Evolutionary conservation across 2,888 invertebrate genomes (phyloP).

Genomic region (Torymus texanus): DNA sequence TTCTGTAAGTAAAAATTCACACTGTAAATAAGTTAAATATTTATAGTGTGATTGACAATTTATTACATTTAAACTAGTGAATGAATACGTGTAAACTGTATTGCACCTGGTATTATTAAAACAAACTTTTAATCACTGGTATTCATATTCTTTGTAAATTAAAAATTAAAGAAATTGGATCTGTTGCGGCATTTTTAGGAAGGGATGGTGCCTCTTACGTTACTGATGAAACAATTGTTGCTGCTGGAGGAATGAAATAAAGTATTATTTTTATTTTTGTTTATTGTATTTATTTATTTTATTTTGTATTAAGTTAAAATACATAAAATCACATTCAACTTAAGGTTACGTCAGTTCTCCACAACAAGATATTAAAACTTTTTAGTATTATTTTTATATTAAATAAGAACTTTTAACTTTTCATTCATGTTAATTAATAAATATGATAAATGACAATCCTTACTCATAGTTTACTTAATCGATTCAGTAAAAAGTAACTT

Average conservation of each 20-base stretch:
- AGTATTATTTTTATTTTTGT: conserved; percentile 58
- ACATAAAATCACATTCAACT: conserved; percentile 17
- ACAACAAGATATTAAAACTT: conserved; percentile 88
- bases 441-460: too few relatives aligned
- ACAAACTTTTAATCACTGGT: conserved; percentile 91
- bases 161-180: conserved; percentile 82
- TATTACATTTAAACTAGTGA: conserved; percentile 75
- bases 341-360: conserved; percentile 82
- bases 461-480: too few relatives aligned
- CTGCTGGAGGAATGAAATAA: conserved; percentile 85
- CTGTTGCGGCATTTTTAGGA: conserved; percentile 87
- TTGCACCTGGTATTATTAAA: conserved; percentile 93
- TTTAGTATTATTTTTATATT: too few relatives aligned
- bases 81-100: conserved; percentile 94
- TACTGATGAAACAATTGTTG: conserved; percentile 89
- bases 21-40: background rate
- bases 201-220: conserved; percentile 91
- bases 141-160: conserved; percentile 75
- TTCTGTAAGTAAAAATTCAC: conserved; percentile 76
- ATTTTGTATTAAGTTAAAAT: conserved; percentile 39
- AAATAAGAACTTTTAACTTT: too few relatives aligned
- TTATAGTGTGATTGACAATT: conserved; percentile 12
- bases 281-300: conserved; percentile 22
- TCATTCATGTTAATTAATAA: too few relatives aligned
- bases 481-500: too few relatives aligned